A percentile compares a stretch with the other conserved stretches of the same genome.
Evolutionary conservation across 2,888 invertebrate genomes (phyloP).

Genomic region (Cephus pulcher): DNA sequence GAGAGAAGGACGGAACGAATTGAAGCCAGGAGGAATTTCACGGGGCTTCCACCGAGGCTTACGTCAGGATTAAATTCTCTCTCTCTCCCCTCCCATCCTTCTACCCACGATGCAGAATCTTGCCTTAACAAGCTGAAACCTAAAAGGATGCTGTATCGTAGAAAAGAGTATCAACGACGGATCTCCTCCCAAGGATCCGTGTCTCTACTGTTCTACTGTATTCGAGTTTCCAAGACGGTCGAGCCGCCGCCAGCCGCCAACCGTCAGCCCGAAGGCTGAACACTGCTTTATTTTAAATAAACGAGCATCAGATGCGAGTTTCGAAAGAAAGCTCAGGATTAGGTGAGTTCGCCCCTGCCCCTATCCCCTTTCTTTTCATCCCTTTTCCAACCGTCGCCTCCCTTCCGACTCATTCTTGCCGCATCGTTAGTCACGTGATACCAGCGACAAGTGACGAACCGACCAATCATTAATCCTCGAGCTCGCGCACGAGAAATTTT

Average conservation of each 20-base stretch:
- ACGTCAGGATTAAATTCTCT: too few relatives aligned
- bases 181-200: neutral
- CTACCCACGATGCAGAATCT: constrained; percentile 20
- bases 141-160: too few relatives aligned
- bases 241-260: too few relatives aligned
- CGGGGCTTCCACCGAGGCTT: constrained; percentile 29
- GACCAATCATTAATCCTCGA: constrained; percentile 51
- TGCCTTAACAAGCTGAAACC: constrained; percentile 34
- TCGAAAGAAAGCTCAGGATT: constrained; percentile 1
- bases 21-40: constrained; percentile 25
- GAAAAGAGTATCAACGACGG: neutral
- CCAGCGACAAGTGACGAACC: constrained; percentile 48
- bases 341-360: neutral
- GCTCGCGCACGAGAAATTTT: constrained; percentile 35
- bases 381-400: constrained; percentile 12
- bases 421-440: constrained; percentile 51
- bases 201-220: constrained; percentile 2
- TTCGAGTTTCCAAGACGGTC: too few relatives aligned
- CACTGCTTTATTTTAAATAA: constrained; percentile 33
- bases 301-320: constrained; percentile 21
- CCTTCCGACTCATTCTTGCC: constrained; percentile 34
- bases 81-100: constrained; percentile 13
- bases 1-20: too few relatives aligned
- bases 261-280: too few relatives aligned
- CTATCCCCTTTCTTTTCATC: neutral